Evolutionary conservation across 1,140 invertebrate species (phyloP).

Genomic region (Pristionchus pacificus): DNA sequence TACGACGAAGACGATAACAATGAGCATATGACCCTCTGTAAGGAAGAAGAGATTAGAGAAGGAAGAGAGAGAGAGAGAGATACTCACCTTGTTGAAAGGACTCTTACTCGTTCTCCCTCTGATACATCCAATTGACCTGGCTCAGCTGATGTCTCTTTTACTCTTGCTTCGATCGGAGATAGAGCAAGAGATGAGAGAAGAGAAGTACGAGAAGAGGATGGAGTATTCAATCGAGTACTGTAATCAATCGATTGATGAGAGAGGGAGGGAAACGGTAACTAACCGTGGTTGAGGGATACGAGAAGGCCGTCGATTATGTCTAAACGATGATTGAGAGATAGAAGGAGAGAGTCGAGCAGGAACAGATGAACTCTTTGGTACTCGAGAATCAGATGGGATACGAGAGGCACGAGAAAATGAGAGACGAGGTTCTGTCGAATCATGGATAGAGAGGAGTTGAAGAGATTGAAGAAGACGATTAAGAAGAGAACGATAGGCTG

Average conservation of each 20-base stretch:
- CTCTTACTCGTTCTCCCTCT: not conserved
- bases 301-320: too few relatives aligned
- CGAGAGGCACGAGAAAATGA: slow-evolving; percentile 28
- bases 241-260: not conserved
- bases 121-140: not conserved
- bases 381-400: slow-evolving; percentile 45
- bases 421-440: not conserved
- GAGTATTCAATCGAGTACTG: not conserved
- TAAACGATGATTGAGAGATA: too few relatives aligned
- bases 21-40: not conserved
- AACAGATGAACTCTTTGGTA: slow-evolving; percentile 52
- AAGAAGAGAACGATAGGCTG: slow-evolving; percentile 50
- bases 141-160: not conserved
- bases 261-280: too few relatives aligned
- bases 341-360: slow-evolving; percentile 38
- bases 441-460: slow-evolving; percentile 50
- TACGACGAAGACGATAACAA: not conserved
- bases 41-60: not conserved
- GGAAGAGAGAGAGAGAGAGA: not conserved
- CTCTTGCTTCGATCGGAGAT: not conserved
- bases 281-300: too few relatives aligned
- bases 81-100: not conserved
- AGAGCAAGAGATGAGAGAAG: not conserved
- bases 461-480: slow-evolving; percentile 51
- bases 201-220: slow-evolving; percentile 11